Conservation (phyloP, 1,140 invertebrate species). For the Centruroides sculpturatus region DNA sequence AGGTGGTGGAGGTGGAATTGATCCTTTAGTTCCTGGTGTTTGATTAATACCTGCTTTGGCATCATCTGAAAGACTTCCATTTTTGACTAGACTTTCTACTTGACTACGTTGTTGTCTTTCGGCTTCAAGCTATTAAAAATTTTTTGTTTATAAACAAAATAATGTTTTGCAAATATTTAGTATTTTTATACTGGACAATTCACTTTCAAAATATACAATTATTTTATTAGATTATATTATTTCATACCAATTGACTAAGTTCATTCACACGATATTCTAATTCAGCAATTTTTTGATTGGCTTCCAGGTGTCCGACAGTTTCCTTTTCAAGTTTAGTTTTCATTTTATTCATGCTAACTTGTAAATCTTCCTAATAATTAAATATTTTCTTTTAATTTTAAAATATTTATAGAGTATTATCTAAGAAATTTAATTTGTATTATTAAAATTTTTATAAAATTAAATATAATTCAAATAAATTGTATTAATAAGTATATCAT, state of each 20-base stretch:
- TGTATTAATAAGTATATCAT: too few species aligned
- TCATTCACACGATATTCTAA: slow-evolving; percentile 57
- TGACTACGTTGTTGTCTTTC: slow-evolving; percentile 64
- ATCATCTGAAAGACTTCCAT: slow-evolving; percentile 73
- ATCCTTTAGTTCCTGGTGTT: slow-evolving; percentile 33
- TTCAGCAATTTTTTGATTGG: slow-evolving; percentile 58
- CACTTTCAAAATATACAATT: too few species aligned
- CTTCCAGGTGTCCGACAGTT: slow-evolving; percentile 68
- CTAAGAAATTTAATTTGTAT: too few species aligned
- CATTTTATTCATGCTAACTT: slow-evolving; percentile 62
- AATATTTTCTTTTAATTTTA: too few species aligned
- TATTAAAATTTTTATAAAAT: too few species aligned
- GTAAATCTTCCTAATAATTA: slow-evolving; percentile 58
- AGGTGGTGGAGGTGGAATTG: slow-evolving; percentile 17
- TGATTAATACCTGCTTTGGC: slow-evolving; percentile 53
- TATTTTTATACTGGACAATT: too few species aligned
- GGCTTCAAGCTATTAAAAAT: slow-evolving; percentile 44
- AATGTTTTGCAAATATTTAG: too few species aligned
- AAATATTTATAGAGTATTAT: too few species aligned
- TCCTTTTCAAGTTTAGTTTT: slow-evolving; percentile 83
- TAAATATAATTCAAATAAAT: too few species aligned
- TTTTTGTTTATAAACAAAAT: too few species aligned
- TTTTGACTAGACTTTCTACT: slow-evolving; percentile 68
- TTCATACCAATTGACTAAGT: slow-evolving; percentile 41
- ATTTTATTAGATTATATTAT: too few species aligned